Base-by-base conservation (phyloP, 2,888 invertebrate genomes). In the Tipula unca region DNA sequence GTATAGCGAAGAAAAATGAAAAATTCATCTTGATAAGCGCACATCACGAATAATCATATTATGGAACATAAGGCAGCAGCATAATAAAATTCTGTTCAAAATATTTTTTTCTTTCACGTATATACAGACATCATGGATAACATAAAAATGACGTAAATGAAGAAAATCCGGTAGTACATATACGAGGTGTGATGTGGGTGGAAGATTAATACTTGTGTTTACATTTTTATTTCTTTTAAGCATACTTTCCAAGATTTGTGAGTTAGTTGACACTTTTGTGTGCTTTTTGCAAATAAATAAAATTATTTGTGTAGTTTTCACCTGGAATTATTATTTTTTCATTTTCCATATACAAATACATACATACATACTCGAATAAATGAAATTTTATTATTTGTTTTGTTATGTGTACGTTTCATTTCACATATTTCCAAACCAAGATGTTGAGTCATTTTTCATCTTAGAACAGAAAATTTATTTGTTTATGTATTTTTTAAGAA, bases 351-450 rank as follows among this genome's bases (percentile, higher is more conserved):
- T 48, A 36, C 13, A 3, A 3, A 32, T 39, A 39, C 13, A 39
- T 39, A 39, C 39, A 39, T 39, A 39, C 17, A 48, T 32, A 32
- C 6, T 32, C 5, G 6, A 1, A 32, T 48, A 69, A 69, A 69
- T 69, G 69, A 69, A 69, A 69, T 69, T 69, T 69, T 69, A 69
- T 69, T 69, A 69, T 69, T 69, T 69, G 69, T 69, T 69, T 69
- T 25, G 69, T 69, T 54, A 17, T 54, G 5, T 54, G 17, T 54
- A 54, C 48, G 48, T 54, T 54, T 54, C 48, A 25, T 69, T 69
- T 25, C 69, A 25, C 3, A 69, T 69, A 69, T 69, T 69, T 69
- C 69, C 20, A 69, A 48, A 69, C 69, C 69, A 25, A 69, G 69
- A 69, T 69, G 69, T 69, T 20, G 20, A 69, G 25, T 69, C 69